Evolutionary conservation across 2,113 vertebrate genomes (phyloP).

Genomic region (Cygnus buccinator): DNA sequence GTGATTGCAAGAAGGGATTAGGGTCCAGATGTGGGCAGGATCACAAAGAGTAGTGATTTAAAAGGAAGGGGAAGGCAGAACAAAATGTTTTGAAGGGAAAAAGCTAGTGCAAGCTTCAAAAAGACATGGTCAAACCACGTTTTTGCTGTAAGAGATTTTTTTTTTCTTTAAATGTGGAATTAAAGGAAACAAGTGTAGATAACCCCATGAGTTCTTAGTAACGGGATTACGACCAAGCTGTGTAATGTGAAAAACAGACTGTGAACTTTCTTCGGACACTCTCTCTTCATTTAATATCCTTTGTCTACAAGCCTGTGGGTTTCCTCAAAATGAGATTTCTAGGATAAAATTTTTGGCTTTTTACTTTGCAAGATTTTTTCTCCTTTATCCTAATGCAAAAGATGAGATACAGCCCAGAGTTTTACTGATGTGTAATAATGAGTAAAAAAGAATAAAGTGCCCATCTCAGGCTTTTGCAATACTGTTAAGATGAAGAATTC

Average conservation of each 20-base stretch:
- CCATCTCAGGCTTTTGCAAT: background rate
- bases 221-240: background rate
- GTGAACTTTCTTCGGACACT: slow-evolving; percentile 7
- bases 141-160: background rate
- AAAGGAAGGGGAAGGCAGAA: slow-evolving; percentile 7
- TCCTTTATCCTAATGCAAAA: slow-evolving; percentile 1
- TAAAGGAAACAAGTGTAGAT: slow-evolving; percentile 7
- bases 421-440: slow-evolving; percentile 6
- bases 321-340: slow-evolving; percentile 16
- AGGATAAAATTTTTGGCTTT: background rate
- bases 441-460: slow-evolving; percentile 12
- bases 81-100: slow-evolving; percentile 36
- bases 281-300: slow-evolving; percentile 28
- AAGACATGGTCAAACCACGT: background rate
- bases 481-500: slow-evolving; percentile 18
- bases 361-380: background rate
- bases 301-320: slow-evolving; percentile 28
- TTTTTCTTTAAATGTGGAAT: background rate
- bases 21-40: background rate
- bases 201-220: slow-evolving; percentile 26
- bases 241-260: background rate
- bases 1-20: background rate
- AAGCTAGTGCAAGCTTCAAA: background rate
- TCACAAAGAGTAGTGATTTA: background rate
- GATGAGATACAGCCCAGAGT: background rate